Conservation (phyloP, 2,797 vertebrate species). For the Peromyscus melanophrys region DNA sequence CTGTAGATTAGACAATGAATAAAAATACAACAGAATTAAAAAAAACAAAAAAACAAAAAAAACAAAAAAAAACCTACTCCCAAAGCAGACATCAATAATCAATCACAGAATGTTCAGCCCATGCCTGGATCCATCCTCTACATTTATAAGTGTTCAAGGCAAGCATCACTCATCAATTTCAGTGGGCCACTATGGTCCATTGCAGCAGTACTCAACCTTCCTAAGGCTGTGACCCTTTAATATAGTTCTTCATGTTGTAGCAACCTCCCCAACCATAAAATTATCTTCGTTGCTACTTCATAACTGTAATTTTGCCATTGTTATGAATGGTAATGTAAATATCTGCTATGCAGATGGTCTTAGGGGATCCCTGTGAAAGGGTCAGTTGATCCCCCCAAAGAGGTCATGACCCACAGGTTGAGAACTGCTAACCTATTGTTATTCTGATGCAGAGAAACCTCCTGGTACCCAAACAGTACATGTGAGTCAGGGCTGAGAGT, state of each 20-base stretch:
- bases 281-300: background rate
- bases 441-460: background rate
- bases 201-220: background rate
- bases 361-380: background rate
- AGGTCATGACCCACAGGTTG: background rate
- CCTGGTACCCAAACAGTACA: background rate
- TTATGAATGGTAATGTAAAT: background rate
- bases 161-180: background rate
- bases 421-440: background rate
- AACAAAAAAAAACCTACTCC: background rate
- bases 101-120: slow-evolving; percentile 8
- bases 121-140: background rate
- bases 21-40: background rate
- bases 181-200: background rate
- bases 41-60: too few species aligned
- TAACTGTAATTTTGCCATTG: background rate
- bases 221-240: background rate
- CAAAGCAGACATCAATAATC: slow-evolving; percentile 72
- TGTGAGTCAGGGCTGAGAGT: background rate
- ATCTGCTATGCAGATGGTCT: background rate
- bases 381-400: background rate
- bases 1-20: background rate
- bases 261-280: background rate
- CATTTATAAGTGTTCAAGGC: background rate
- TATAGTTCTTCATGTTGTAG: background rate